Evolutionary conservation across 2,113 vertebrate genomes (phyloP).

Genomic region (sheep (Ovis aries)): DNA sequence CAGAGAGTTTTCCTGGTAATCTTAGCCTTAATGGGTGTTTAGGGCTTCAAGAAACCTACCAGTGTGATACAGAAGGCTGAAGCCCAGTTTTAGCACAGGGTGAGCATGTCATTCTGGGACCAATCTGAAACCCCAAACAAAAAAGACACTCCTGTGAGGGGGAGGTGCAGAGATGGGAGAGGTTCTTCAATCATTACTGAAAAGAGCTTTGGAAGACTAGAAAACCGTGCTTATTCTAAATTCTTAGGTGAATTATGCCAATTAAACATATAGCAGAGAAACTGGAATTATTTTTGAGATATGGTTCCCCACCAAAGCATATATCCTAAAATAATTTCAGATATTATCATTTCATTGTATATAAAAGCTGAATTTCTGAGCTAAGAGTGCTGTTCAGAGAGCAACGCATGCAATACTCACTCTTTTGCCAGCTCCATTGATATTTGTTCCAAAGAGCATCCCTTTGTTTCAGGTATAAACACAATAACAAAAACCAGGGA

Average conservation of each 20-base stretch:
- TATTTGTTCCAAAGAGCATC: conserved; percentile 93
- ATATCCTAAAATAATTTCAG: not conserved
- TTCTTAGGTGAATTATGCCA: not conserved
- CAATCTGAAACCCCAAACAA: not conserved
- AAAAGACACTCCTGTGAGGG: not conserved
- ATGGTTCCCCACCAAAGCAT: not conserved
- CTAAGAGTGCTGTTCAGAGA: not conserved
- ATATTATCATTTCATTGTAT: not conserved
- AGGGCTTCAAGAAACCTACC: not conserved
- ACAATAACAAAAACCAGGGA: conserved; percentile 89
- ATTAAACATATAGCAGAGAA: not conserved
- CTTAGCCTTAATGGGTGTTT: not conserved
- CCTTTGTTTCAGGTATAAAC: conserved; percentile 93
- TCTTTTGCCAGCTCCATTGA: conserved; percentile 91
- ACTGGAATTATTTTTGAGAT: not conserved
- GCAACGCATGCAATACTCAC: conserved; percentile 75
- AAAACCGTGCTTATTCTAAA: not conserved
- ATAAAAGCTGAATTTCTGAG: conserved; percentile 7
- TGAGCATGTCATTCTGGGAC: not conserved
- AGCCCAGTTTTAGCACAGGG: not conserved
- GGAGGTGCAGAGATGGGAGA: not conserved
- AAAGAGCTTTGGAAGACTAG: not conserved
- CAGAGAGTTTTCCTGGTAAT: not conserved
- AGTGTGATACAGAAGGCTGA: not conserved
- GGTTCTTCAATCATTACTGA: not conserved